Conservation (phyloP, 23 tunicate genomes). For the Trididemnum clinides region DNA sequence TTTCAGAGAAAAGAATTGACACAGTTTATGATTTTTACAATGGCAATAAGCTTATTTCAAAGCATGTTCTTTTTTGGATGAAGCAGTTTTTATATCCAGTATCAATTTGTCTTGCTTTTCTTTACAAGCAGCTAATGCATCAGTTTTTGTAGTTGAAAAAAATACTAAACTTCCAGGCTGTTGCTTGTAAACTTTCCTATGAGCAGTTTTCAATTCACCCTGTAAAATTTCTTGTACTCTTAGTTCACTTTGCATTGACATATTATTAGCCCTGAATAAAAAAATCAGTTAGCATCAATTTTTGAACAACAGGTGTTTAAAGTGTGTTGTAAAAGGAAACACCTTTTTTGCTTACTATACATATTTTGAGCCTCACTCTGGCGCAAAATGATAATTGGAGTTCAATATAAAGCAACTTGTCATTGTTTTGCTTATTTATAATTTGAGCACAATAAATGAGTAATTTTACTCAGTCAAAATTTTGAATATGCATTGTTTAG, state of each 20-base stretch:
- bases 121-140: constrained; percentile 47
- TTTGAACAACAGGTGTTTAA: too few species aligned
- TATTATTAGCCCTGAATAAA: not conserved
- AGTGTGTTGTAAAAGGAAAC: too few species aligned
- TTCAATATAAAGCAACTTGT: too few species aligned
- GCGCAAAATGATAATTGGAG: too few species aligned
- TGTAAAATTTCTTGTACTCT: constrained; percentile 49
- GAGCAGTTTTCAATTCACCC: constrained; percentile 48
- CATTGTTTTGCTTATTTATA: too few species aligned
- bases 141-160: constrained; percentile 36
- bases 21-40: not conserved
- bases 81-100: not conserved
- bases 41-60: not conserved
- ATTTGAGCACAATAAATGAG: too few species aligned
- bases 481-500: too few species aligned
- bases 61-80: not conserved
- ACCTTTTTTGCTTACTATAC: too few species aligned
- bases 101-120: constrained; percentile 10
- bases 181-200: constrained; percentile 55
- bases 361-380: too few species aligned
- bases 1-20: not conserved
- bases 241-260: constrained; percentile 29
- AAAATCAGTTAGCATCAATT: too few species aligned
- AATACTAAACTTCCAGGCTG: constrained; percentile 75
- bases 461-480: too few species aligned